Conservation (phyloP, 2,113 vertebrate species). For the Himantopus leucocephalus region DNA sequence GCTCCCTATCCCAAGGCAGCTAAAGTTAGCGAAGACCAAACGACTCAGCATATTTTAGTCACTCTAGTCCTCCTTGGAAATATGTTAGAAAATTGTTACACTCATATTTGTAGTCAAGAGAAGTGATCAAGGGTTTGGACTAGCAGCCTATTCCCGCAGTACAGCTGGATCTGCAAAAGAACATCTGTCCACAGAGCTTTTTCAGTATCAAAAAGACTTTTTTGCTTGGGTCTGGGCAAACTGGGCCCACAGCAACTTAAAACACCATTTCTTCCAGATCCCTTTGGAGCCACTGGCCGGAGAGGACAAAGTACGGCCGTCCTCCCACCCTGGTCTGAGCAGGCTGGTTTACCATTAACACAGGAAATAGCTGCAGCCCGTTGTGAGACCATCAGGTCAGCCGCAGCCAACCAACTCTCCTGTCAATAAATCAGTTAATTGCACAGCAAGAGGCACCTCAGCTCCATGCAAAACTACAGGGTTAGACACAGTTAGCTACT, state of each 20-base stretch:
- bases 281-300: neutral
- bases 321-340: neutral
- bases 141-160: neutral
- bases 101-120: neutral
- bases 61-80: neutral
- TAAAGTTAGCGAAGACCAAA: conserved; percentile 46
- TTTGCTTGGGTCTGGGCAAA: neutral
- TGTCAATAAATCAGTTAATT: conserved; percentile 58
- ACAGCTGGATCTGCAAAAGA: conserved; percentile 1
- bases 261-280: neutral
- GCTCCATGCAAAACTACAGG: conserved; percentile 59
- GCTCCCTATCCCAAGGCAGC: neutral
- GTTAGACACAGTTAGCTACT: conserved; percentile 50
- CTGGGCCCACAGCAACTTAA: neutral
- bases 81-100: neutral
- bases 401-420: conserved; percentile 3
- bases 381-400: neutral
- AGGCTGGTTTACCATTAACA: neutral
- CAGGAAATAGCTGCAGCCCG: neutral
- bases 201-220: neutral
- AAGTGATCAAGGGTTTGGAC: neutral
- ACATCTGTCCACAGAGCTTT: neutral
- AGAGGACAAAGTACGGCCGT: neutral
- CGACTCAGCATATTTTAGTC: neutral
- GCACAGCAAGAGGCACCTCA: conserved; percentile 53